A percentile compares a stretch with the other conserved stretches of the same genome.
These are phyloP conservation scores for Sceliomorpha sp. DNA, from an alignment of 2,888 invertebrate genomes.

Conservation along the genomic window DNA sequence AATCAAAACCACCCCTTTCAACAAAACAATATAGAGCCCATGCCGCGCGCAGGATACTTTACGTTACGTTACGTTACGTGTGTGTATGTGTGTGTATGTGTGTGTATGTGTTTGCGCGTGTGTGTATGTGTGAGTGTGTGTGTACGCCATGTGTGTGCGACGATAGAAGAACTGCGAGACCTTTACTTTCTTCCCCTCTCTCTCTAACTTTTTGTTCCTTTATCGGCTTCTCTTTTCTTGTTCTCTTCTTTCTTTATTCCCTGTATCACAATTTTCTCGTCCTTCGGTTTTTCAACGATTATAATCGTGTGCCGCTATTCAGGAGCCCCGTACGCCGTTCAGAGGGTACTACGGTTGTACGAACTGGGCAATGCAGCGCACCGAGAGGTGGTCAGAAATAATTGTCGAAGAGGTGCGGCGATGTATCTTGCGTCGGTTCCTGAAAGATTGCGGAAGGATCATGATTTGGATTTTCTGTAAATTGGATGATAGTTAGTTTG, in stretches of 20 bases:
- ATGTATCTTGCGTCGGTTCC: no score
- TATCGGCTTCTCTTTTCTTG: constrained; percentile 18
- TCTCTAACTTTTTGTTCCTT: neutral
- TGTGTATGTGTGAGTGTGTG: constrained; percentile 20
- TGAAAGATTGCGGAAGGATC: no score
- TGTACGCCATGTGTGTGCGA: constrained; percentile 30
- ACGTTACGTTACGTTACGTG: constrained; percentile 18
- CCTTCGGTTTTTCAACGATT: no score
- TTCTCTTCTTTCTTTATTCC: constrained; percentile 15
- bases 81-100: constrained; percentile 20
- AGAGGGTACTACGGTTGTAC: no score
- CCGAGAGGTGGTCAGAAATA: no score
- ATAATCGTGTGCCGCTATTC: no score
- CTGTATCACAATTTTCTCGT: constrained; percentile 25
- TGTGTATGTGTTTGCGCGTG: no score
- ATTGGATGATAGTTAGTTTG: no score
- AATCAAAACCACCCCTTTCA: constrained; percentile 80
- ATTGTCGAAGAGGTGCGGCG: no score
- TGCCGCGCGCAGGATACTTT: constrained; percentile 43
- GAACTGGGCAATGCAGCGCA: no score
- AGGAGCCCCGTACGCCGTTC: no score
- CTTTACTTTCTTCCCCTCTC: constrained; percentile 25
- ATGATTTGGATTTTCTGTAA: no score
- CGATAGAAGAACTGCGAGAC: constrained; percentile 28
- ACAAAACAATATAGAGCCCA: constrained; percentile 66